Percentiles rank a stretch among this genome's conserved stretches.
phyloP scores from a whole-genome alignment of 2,113 vertebrate genomes.

The Anolis sagrei region DNA sequence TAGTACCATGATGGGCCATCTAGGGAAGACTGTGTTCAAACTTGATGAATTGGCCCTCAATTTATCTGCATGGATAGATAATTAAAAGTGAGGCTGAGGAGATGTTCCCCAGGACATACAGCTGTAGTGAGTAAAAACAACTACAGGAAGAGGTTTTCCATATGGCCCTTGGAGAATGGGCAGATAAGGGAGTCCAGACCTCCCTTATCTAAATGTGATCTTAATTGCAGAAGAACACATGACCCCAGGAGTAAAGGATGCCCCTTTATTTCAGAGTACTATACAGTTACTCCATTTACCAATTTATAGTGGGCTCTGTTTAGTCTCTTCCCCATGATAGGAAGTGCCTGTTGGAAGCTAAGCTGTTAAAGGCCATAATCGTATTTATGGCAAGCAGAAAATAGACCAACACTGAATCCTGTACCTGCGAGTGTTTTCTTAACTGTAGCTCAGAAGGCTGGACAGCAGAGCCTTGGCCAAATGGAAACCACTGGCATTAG shows the following conservation, averaged over 20 bases:
- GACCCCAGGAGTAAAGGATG: not conserved
- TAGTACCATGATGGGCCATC: constrained; percentile 31
- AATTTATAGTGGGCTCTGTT: constrained; percentile 8
- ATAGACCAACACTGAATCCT: not conserved
- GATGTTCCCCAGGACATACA: not conserved
- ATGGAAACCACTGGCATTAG: not conserved
- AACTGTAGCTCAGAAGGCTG: not conserved
- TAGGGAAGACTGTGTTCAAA: not conserved
- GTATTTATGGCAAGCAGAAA: not conserved
- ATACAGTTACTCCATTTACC: not conserved
- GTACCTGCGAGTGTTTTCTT: not conserved
- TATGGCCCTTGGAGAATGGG: not conserved
- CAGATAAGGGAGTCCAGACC: constrained; percentile 3
- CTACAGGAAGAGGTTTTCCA: not conserved
- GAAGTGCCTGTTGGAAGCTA: not conserved
- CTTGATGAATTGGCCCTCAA: not conserved
- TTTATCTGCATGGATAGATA: not conserved
- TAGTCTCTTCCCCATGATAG: not conserved
- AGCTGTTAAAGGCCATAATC: not conserved
- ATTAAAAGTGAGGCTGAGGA: not conserved
- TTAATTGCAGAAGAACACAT: not conserved
- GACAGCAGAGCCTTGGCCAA: no score
- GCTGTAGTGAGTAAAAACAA: not conserved
- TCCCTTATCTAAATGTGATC: not conserved
- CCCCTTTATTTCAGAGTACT: not conserved